Conservation (phyloP, 1,140 invertebrate genomes). For the Lordiphosa clarofinis region DNA sequence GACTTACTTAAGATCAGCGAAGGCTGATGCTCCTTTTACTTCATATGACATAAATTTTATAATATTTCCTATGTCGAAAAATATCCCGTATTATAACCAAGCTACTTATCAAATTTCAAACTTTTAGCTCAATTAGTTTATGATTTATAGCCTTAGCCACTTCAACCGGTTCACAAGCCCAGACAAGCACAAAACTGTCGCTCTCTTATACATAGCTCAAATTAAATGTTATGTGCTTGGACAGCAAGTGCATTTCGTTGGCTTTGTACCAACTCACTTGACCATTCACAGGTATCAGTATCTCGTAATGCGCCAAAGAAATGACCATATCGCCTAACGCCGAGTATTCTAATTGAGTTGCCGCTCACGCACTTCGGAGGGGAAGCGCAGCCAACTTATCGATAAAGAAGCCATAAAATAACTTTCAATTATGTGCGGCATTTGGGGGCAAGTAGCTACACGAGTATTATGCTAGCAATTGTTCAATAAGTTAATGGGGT, state of each 20-base stretch:
- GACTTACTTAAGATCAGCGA: too few species aligned
- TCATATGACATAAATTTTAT: too few species aligned
- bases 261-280: conserved; percentile 15
- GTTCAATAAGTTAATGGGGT: conserved; percentile 22
- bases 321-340: conserved; percentile 7
- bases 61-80: too few species aligned
- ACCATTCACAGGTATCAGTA: not conserved
- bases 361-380: conserved; percentile 50
- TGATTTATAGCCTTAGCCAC: too few species aligned
- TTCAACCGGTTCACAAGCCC: too few species aligned
- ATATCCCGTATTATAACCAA: too few species aligned
- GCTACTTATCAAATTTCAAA: too few species aligned
- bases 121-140: too few species aligned
- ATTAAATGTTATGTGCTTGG: not conserved
- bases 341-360: conserved; percentile 59
- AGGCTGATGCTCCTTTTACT: too few species aligned
- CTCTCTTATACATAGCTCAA: too few species aligned
- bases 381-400: conserved; percentile 7
- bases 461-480: conserved; percentile 40
- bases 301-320: conserved; percentile 19
- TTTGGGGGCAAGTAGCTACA: conserved; percentile 14
- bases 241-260: conserved; percentile 21
- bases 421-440: conserved; percentile 70
- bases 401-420: conserved; percentile 66
- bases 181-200: too few species aligned